Conservation (phyloP, 2,888 invertebrate genomes). For the Drosophila buzzatii region DNA sequence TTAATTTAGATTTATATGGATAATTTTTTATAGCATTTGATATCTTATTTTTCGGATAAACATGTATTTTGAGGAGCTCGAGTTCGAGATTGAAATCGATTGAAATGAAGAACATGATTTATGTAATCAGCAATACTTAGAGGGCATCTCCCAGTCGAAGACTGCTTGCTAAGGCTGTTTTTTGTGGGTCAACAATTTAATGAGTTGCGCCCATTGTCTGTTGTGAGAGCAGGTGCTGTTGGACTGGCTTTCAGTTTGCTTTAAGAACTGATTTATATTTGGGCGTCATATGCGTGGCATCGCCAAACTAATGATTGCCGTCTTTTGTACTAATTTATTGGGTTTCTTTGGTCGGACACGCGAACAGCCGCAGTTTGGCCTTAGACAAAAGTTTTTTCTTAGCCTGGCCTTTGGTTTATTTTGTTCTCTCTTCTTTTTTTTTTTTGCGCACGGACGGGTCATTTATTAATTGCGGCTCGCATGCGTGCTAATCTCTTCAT, state of each 20-base stretch:
- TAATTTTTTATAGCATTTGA: no score
- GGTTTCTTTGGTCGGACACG: slow-evolving; percentile 64
- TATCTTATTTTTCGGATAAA: no score
- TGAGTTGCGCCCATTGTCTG: slow-evolving; percentile 28
- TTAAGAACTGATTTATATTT: slow-evolving; percentile 64
- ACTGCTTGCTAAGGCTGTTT: not conserved
- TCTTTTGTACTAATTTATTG: slow-evolving; percentile 72
- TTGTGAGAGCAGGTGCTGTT: slow-evolving; percentile 33
- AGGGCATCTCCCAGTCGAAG: not conserved
- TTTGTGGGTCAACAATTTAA: slow-evolving; percentile 13
- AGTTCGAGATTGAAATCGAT: no score
- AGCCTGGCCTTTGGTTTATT: slow-evolving; percentile 2
- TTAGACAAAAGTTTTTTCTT: slow-evolving; percentile 11
- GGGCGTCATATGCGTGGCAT: slow-evolving; percentile 55
- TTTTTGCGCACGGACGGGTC: slow-evolving; percentile 51
- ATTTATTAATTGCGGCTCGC: slow-evolving; percentile 76
- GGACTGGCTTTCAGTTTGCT: slow-evolving; percentile 5
- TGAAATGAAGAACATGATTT: no score
- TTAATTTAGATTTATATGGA: no score
- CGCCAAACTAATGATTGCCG: slow-evolving; percentile 69
- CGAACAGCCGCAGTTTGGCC: slow-evolving; percentile 39
- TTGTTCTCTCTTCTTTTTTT: not conserved
- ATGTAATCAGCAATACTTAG: no score
- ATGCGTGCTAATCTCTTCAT: slow-evolving; percentile 79
- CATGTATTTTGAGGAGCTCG: no score